These are phyloP conservation scores for Eristalis pertinax DNA, from an alignment of 2,888 invertebrate species.

Conservation along the genomic window DNA sequence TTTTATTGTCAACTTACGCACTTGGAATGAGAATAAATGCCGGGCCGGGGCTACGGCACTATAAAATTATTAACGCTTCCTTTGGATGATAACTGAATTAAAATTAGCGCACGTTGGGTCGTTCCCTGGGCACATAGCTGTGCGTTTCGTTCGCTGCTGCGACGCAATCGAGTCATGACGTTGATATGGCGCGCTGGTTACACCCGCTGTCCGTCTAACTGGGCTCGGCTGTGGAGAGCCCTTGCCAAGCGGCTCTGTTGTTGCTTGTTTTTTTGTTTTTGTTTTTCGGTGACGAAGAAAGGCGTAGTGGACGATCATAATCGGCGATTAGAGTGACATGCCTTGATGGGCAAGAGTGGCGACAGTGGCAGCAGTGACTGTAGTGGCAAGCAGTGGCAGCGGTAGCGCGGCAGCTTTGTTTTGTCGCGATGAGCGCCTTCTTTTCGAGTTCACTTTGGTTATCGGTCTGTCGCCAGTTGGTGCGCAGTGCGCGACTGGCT, in stretches of 20 bases:
- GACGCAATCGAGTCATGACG: constrained; percentile 41
- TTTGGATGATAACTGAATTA: constrained; percentile 71
- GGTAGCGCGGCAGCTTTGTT: constrained; percentile 53
- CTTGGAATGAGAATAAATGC: constrained; percentile 40
- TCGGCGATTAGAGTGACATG: constrained; percentile 63
- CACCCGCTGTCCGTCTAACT: constrained; percentile 11
- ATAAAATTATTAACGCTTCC: constrained; percentile 69
- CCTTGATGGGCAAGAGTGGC: constrained; percentile 28
- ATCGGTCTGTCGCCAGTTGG: constrained; percentile 8
- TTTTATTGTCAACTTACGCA: constrained; percentile 65
- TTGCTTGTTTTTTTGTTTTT: neutral
- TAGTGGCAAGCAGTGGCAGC: neutral
- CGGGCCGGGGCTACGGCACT: neutral
- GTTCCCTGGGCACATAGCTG: constrained; percentile 25
- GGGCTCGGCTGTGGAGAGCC: constrained; percentile 6
- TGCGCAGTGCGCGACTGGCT: constrained; percentile 38
- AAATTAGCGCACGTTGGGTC: constrained; percentile 62
- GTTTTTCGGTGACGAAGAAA: constrained; percentile 34
- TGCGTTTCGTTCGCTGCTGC: constrained; percentile 34
- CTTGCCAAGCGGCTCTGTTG: neutral
- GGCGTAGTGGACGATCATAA: constrained; percentile 51
- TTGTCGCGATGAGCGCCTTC: constrained; percentile 44
- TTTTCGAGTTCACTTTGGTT: constrained; percentile 46
- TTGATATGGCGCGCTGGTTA: neutral
- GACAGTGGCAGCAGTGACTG: constrained; percentile 1